Evolutionary conservation across 2,797 vertebrate genomes (phyloP), one percentile per base, ranked within the genome.

Genomic region (Takifugu rubripes): DNA sequence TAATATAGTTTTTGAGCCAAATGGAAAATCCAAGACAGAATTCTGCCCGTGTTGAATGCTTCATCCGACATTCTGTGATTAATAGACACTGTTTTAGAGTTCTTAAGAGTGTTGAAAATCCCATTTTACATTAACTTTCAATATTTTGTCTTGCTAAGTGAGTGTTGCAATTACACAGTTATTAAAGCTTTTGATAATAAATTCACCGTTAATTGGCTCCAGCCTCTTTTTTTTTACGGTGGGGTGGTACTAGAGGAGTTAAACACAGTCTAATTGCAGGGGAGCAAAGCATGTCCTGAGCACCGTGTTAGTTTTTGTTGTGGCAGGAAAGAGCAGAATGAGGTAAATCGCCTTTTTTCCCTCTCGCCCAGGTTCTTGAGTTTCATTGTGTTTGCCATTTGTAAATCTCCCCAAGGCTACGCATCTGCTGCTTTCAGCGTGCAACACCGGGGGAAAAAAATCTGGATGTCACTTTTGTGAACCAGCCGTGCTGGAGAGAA

Each of bases 351-450:
- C 12, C 14, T 40, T 40, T 40, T 42, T 69, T 64, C 62, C 61
- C 60, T 50, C 52, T 21, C 21, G 21, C 21, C 68, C 60, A 72
- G 68, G 57, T 71, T 81, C 73, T 88, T 89, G 89, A 89, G 75
- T 79, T 86, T 88, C 76, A 89, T 88, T 72, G 66, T 84, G 83
- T 89, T 90, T 90, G 87, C 87, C 86, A 88, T 87, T 78, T 82
- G 64, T 57, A 72, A 81, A 82, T 81, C 83, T 82, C 83, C 88
- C 78, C 69, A 79, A 81, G 86, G 84, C 83, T 68, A 56, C 24
- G 82, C 87, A 90, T 89, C 87, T 90, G 89, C 83, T 82, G 75
- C 66, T 78, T 74, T 64, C 78, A 59, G 68, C 57, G 21, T 48
- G 68, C 71, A 70, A 72, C 73, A 84, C 77, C 64, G 79, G 66